These are phyloP conservation scores for Cryptus viduatorius DNA, from an alignment of 2,888 invertebrate genomes.

Conservation along the genomic window DNA sequence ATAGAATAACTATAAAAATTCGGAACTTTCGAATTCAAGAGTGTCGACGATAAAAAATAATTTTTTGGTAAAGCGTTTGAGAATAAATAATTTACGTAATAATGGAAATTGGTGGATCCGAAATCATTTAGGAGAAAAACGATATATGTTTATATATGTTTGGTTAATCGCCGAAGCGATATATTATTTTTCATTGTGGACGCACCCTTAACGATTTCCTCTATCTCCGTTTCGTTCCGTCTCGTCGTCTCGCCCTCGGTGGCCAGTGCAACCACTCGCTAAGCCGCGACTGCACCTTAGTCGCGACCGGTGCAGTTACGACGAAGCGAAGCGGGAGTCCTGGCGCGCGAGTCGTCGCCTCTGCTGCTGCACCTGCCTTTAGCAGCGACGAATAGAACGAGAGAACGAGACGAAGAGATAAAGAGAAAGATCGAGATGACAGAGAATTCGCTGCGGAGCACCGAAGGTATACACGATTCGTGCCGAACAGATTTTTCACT, in stretches of 20 bases:
- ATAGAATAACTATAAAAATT: too few relatives aligned
- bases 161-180: neutral
- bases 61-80: neutral
- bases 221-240: conserved; percentile 43
- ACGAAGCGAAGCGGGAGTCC: conserved; percentile 55
- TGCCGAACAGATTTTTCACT: neutral
- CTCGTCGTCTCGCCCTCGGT: conserved; percentile 65
- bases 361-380: conserved; percentile 61
- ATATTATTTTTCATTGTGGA: conserved; percentile 41
- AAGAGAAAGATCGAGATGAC: conserved; percentile 6
- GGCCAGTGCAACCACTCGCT: conserved; percentile 62
- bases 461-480: conserved; percentile 24
- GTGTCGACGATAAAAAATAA: neutral
- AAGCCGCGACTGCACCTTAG: conserved; percentile 60
- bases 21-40: neutral
- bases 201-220: conserved; percentile 45
- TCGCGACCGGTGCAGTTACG: conserved; percentile 57
- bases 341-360: conserved; percentile 58
- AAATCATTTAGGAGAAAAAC: neutral
- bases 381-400: conserved; percentile 39
- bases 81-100: neutral
- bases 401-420: neutral
- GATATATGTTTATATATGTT: neutral
- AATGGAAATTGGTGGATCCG: neutral
- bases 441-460: conserved; percentile 5